Evolutionary conservation across 1,140 invertebrate genomes (phyloP).

Genomic region (Drosophila biarmipes): DNA sequence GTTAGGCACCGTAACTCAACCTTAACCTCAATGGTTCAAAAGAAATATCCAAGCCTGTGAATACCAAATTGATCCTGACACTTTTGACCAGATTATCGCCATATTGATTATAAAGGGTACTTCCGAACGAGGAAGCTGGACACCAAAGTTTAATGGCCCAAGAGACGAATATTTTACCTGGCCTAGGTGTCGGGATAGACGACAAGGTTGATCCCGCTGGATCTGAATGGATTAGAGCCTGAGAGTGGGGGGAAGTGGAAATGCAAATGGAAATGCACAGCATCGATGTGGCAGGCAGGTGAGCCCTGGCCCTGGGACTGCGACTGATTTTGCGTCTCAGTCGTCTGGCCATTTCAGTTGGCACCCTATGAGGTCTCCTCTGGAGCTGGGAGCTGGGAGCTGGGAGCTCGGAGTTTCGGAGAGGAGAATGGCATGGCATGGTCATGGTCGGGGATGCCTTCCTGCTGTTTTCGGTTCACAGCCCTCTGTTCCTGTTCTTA

Average conservation of each 20-base stretch:
- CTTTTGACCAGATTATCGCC: too few species aligned
- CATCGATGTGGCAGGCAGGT: conserved; percentile 34
- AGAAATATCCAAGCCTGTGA: too few species aligned
- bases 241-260: neutral
- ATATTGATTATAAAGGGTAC: too few species aligned
- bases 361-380: conserved; percentile 56
- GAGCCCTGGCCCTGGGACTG: conserved; percentile 11
- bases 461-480: conserved; percentile 25
- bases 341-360: neutral
- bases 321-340: conserved; percentile 1
- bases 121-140: too few species aligned
- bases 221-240: neutral
- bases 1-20: too few species aligned
- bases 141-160: neutral
- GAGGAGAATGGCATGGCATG: neutral
- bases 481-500: conserved; percentile 23
- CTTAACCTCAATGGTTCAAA: too few species aligned
- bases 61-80: too few species aligned
- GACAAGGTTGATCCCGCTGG: conserved; percentile 33
- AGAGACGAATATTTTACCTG: neutral
- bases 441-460: neutral
- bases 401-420: neutral
- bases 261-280: conserved; percentile 10
- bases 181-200: neutral
- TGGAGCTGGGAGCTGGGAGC: too few species aligned